phyloP scores from a whole-genome alignment of 1,140 invertebrate genomes.

The Zaprionus camerounensis region DNA sequence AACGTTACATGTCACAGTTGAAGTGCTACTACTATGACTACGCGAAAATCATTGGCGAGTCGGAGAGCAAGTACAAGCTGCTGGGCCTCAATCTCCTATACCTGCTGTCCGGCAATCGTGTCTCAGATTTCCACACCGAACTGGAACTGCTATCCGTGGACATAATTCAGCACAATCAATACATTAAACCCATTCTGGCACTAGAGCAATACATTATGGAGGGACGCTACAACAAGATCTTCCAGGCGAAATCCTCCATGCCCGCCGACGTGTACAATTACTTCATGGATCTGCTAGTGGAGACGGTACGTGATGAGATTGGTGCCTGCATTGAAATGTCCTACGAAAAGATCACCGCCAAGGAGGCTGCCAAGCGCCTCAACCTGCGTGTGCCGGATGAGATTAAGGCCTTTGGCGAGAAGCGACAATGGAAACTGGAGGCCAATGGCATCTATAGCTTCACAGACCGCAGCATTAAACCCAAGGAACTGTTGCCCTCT shows the following conservation, averaged over 20 bases:
- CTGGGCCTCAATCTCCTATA: conserved; percentile 97
- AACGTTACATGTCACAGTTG: conserved; percentile 97
- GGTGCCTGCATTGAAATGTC: conserved; percentile 98
- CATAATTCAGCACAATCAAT: conserved; percentile 96
- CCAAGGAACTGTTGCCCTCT: conserved; percentile 94
- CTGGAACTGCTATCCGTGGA: conserved; percentile 97
- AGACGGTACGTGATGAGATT: conserved; percentile 98
- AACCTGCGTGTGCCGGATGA: conserved; percentile 92
- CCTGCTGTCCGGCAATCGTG: conserved; percentile 97
- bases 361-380: conserved; percentile 95
- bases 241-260: conserved; percentile 91
- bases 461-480: conserved; percentile 88
- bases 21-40: conserved; percentile 99
- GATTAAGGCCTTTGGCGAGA: conserved; percentile 91
- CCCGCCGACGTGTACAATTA: conserved; percentile 97
- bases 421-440: conserved; percentile 92
- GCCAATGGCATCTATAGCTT: conserved; percentile 93
- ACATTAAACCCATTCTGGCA: conserved; percentile 97
- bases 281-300: conserved; percentile 98
- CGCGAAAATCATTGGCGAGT: conserved; percentile 94
- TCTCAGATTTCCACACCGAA: conserved; percentile 99
- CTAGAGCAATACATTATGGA: conserved; percentile 99
- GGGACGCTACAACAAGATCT: conserved; percentile 98
- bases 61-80: conserved; percentile 97
- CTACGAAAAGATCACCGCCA: conserved; percentile 94